phyloP scores from a whole-genome alignment of 2,888 invertebrate genomes.

The Lycaena phlaeas region DNA sequence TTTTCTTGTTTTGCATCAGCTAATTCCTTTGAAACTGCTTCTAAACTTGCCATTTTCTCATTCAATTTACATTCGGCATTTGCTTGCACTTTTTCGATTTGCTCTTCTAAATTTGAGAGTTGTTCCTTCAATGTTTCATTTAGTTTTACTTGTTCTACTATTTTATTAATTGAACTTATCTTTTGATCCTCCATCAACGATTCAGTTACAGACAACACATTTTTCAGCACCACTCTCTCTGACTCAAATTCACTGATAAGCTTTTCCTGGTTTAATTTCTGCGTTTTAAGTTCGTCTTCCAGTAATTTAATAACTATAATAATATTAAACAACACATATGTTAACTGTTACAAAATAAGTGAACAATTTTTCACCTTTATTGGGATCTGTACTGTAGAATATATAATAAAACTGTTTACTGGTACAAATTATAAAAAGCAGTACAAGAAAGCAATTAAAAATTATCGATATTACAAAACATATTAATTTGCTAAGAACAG shows the following conservation, averaged over 20 bases:
- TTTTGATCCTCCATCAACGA: conserved; percentile 42
- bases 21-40: conserved; percentile 6
- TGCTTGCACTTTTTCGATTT: background rate
- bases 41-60: background rate
- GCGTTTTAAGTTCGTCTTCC: conserved; percentile 34
- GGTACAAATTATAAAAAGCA: too few relatives aligned
- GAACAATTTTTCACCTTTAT: too few relatives aligned
- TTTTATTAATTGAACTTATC: background rate
- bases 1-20: conserved; percentile 2
- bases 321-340: too few relatives aligned
- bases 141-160: background rate
- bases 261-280: conserved; percentile 38
- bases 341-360: too few relatives aligned
- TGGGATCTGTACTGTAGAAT: too few relatives aligned
- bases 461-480: too few relatives aligned
- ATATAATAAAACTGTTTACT: too few relatives aligned
- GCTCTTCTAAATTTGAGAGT: background rate
- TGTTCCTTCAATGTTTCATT: background rate
- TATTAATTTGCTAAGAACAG: too few relatives aligned
- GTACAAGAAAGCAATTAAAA: too few relatives aligned
- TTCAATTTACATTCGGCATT: background rate
- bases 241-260: conserved; percentile 42
- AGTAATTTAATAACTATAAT: conserved; percentile 36
- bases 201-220: conserved; percentile 49
- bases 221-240: conserved; percentile 40